A percentile compares a stretch with the other conserved stretches of the same genome.
Evolutionary conservation across 2,797 vertebrate species (phyloP).

Genomic region (Cygnus olor): DNA sequence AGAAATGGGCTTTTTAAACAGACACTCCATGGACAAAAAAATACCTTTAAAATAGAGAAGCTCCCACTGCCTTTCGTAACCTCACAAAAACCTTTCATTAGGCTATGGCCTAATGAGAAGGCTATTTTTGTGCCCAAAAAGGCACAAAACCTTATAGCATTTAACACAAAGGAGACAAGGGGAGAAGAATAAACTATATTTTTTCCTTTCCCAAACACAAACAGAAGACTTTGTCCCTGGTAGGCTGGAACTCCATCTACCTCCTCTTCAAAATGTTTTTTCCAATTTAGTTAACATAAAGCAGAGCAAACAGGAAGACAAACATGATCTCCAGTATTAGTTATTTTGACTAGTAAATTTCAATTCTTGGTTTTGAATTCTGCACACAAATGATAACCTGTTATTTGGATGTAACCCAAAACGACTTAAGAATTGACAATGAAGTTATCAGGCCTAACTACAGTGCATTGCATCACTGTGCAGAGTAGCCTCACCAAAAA

Average conservation of each 20-base stretch:
- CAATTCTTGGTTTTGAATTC: background rate
- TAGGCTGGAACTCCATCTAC: background rate
- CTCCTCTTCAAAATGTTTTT: background rate
- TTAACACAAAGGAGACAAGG: background rate
- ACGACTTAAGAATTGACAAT: background rate
- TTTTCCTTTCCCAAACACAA: background rate
- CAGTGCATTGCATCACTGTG: background rate
- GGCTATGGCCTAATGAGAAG: too few species aligned
- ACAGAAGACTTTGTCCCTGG: background rate
- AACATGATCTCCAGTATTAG: background rate
- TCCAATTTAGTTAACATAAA: background rate
- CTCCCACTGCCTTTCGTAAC: background rate
- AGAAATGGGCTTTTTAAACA: background rate
- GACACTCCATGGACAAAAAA: background rate
- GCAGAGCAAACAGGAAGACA: background rate
- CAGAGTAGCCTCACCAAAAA: background rate
- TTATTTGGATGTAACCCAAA: background rate
- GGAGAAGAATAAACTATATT: background rate
- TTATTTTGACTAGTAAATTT: background rate
- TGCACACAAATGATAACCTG: background rate
- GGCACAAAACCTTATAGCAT: background rate
- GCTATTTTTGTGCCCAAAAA: background rate
- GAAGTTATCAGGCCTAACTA: background rate
- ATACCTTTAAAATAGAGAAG: background rate
- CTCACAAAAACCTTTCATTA: background rate